These are phyloP conservation scores for Brachyalestes nurse DNA, from an alignment of 2,797 vertebrate species.

Conservation along the genomic window DNA sequence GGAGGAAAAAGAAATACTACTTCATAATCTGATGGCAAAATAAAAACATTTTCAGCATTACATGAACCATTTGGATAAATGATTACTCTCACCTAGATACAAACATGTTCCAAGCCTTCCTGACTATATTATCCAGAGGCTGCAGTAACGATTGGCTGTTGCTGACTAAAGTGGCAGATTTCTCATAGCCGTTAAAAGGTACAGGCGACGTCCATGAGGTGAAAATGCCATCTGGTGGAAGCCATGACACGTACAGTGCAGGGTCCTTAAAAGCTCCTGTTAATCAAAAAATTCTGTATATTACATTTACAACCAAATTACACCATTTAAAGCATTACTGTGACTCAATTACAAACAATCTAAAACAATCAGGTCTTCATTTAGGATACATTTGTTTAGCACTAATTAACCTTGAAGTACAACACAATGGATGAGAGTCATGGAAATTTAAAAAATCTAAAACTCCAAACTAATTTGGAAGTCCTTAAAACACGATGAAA, in stretches of 20 bases:
- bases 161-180: conserved; percentile 90
- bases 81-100: conserved; percentile 88
- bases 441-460: no score
- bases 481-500: not conserved
- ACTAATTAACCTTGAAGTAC: not conserved
- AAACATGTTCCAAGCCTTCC: conserved; percentile 98
- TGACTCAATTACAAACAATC: not conserved
- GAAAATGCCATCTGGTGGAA: conserved; percentile 78
- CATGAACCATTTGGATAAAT: not conserved
- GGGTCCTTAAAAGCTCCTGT: conserved; percentile 86
- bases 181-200: conserved; percentile 92
- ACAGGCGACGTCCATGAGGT: conserved; percentile 85
- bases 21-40: not conserved
- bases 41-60: not conserved
- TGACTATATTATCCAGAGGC: conserved; percentile 86
- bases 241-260: conserved; percentile 88
- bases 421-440: not conserved
- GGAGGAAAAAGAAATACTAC: not conserved
- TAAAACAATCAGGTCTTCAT: not conserved
- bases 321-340: not conserved
- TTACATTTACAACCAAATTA: not conserved
- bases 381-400: not conserved
- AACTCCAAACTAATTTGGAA: not conserved
- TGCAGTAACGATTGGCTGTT: conserved; percentile 92
- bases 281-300: conserved; percentile 10